Conservation (phyloP, 2,888 invertebrate species). For the Gasteruption jaculator region DNA sequence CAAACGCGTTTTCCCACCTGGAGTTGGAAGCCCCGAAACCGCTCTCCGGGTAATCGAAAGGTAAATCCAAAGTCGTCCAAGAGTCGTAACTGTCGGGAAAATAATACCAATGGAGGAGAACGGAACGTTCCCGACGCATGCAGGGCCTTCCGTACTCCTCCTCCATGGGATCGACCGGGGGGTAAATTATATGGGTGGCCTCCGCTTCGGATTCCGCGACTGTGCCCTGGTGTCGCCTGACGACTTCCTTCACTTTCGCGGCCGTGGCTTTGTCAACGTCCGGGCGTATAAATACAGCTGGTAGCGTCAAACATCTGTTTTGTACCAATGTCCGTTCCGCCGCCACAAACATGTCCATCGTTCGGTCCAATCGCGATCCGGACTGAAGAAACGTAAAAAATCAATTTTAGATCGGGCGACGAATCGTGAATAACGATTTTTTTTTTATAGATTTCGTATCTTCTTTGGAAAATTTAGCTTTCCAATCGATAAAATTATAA, state of each 20-base stretch:
- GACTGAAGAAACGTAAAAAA: conserved; percentile 57
- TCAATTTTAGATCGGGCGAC: conserved; percentile 1
- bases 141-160: conserved; percentile 89
- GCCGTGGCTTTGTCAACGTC: conserved; percentile 81
- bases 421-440: too few species aligned
- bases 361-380: conserved; percentile 84
- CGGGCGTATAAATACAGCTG: conserved; percentile 74
- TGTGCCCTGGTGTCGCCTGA: conserved; percentile 79
- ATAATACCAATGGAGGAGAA: conserved; percentile 93
- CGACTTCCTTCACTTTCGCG: conserved; percentile 80
- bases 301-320: conserved; percentile 75
- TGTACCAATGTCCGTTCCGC: conserved; percentile 81
- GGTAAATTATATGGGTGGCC: conserved; percentile 89
- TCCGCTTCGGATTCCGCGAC: conserved; percentile 76
- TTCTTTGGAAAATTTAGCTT: too few species aligned
- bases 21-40: conserved; percentile 30
- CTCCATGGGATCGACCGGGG: conserved; percentile 77
- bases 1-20: conserved; percentile 29
- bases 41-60: conserved; percentile 48
- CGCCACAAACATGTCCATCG: conserved; percentile 89
- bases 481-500: too few species aligned
- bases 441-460: too few species aligned
- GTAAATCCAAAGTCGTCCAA: conserved; percentile 58
- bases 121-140: conserved; percentile 74
- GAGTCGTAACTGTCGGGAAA: conserved; percentile 91